Conservation (phyloP, 2,113 vertebrate species). For the Neotragus pygmaeus region DNA sequence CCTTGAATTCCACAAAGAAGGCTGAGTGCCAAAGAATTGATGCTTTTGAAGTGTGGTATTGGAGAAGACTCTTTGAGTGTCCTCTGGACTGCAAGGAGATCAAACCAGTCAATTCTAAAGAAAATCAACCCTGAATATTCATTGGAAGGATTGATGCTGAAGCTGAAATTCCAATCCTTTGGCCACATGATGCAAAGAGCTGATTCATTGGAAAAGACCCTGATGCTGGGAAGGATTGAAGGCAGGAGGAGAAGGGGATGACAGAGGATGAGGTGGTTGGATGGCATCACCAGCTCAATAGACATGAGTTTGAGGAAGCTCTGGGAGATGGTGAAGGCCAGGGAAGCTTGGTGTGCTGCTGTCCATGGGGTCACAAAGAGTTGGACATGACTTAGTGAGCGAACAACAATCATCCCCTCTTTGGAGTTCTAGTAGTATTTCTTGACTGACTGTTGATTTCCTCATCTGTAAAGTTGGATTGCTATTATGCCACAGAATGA, state of each 20-base stretch:
- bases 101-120: background rate
- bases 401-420: background rate
- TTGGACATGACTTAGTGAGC: fast-evolving
- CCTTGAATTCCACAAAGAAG: background rate
- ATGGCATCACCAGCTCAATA: background rate
- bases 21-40: background rate
- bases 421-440: background rate
- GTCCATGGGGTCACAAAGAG: background rate
- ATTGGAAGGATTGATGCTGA: background rate
- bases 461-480: background rate
- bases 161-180: background rate
- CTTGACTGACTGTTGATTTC: background rate
- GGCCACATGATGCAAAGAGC: background rate
- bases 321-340: background rate
- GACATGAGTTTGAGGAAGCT: background rate
- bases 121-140: background rate
- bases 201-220: background rate
- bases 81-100: background rate
- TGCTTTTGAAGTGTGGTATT: background rate
- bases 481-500: background rate
- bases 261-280: background rate
- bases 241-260: background rate
- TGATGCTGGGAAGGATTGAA: background rate
- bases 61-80: background rate
- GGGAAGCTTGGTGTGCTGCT: background rate